phyloP scores from a whole-genome alignment of 2,113 vertebrate genomes.

The Thamnophis sirtalis region DNA sequence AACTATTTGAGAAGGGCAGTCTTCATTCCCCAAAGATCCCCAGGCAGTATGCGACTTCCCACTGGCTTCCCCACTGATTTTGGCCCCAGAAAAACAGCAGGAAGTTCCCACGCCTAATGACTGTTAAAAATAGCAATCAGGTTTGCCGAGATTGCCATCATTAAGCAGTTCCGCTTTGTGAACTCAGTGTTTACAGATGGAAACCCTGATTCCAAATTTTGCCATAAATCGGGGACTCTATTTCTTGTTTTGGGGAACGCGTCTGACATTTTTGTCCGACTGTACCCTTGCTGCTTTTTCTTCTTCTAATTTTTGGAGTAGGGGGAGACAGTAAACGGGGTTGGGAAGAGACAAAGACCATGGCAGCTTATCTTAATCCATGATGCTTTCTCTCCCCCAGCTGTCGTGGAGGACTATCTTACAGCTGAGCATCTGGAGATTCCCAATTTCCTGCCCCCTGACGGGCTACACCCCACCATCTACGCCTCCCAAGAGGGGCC shows the following conservation, averaged over 20 bases:
- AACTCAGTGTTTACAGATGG: background rate
- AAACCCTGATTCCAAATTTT: background rate
- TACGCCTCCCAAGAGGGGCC: slow-evolving; percentile 84
- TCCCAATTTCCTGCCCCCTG: slow-evolving; percentile 74
- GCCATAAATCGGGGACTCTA: background rate
- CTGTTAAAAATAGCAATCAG: rapidly evolving
- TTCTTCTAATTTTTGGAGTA: background rate
- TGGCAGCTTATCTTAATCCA: background rate
- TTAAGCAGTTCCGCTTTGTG: background rate
- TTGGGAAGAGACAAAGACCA: rapidly evolving
- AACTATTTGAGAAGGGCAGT: background rate
- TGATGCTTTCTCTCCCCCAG: slow-evolving; percentile 53
- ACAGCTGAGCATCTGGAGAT: slow-evolving; percentile 75
- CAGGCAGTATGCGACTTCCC: background rate
- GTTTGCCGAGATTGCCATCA: background rate
- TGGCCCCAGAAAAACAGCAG: background rate
- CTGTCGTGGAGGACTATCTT: slow-evolving; percentile 72
- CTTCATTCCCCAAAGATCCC: background rate
- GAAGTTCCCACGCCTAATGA: background rate
- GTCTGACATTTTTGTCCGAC: background rate
- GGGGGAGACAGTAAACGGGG: background rate
- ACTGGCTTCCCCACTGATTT: background rate
- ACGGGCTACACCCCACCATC: slow-evolving; percentile 79
- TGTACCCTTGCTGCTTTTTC: background rate
- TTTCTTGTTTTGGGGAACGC: background rate